Evolutionary conservation across 2,888 invertebrate species (phyloP).

Genomic region (Marasmarcha lunaedactyla): DNA sequence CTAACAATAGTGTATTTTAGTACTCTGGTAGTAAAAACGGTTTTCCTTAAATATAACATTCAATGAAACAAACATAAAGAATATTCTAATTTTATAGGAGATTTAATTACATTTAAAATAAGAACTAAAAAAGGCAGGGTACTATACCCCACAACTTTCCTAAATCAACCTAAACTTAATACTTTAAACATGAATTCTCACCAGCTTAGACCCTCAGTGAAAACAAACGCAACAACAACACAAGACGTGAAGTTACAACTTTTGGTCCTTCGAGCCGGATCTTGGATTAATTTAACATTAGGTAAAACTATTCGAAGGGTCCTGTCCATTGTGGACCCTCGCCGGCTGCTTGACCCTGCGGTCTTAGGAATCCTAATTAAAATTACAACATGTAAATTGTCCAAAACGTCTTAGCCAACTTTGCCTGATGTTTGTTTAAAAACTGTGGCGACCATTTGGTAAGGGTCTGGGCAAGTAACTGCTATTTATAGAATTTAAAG

Average conservation of each 20-base stretch:
- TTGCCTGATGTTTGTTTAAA: conserved; percentile 42
- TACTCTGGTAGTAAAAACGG: too few relatives aligned
- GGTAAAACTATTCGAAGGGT: conserved; percentile 50
- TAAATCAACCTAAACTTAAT: too few relatives aligned
- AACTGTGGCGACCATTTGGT: conserved; percentile 20
- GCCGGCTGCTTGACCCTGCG: conserved; percentile 35
- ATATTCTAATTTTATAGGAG: too few relatives aligned
- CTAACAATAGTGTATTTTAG: too few relatives aligned
- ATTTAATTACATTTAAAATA: too few relatives aligned
- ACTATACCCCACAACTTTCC: too few relatives aligned
- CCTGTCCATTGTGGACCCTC: too few relatives aligned
- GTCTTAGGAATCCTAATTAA: conserved; percentile 58
- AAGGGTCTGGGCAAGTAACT: conserved; percentile 17
- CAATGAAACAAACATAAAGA: too few relatives aligned
- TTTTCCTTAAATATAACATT: too few relatives aligned
- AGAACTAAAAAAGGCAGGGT: too few relatives aligned
- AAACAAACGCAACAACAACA: conserved; percentile 30
- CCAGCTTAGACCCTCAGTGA: conserved; percentile 18
- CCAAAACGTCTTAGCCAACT: conserved; percentile 32
- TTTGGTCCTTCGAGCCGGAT: conserved; percentile 32
- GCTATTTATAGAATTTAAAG: too few relatives aligned
- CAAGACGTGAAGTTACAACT: conserved; percentile 54
- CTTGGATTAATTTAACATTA: conserved; percentile 70
- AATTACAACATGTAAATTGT: conserved; percentile 65
- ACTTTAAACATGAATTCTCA: too few relatives aligned